phyloP scores from a whole-genome alignment of 2,113 vertebrate genomes.

The Oostethus manadensis region DNA sequence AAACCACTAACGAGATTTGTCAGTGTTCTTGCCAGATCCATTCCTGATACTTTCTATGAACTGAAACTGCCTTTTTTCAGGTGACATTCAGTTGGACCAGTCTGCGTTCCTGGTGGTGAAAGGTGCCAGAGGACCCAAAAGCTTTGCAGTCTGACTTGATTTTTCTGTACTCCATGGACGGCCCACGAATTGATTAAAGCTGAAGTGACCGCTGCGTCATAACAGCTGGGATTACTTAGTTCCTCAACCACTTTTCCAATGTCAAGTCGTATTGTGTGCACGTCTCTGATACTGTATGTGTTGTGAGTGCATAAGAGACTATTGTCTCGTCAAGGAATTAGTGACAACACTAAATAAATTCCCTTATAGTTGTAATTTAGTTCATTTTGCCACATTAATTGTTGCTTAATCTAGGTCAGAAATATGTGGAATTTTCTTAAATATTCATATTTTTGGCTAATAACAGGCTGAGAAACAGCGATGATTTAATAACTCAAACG shows the following conservation, averaged over 20 bases:
- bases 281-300: slow-evolving; percentile 6
- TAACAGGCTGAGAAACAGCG: too few relatives aligned
- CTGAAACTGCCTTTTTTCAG: slow-evolving; percentile 10
- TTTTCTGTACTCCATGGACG: slow-evolving; percentile 40
- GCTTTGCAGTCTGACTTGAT: slow-evolving; percentile 43
- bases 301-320: slow-evolving; percentile 6
- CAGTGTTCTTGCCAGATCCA: slow-evolving; percentile 1
- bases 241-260: slow-evolving; percentile 27
- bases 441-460: too few relatives aligned
- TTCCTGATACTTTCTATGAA: slow-evolving; percentile 15
- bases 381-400: too few relatives aligned
- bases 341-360: too few relatives aligned
- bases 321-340: too few relatives aligned
- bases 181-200: slow-evolving; percentile 52
- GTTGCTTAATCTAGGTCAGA: too few relatives aligned
- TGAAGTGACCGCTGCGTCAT: slow-evolving; percentile 37
- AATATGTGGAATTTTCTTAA: too few relatives aligned
- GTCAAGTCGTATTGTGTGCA: slow-evolving; percentile 19
- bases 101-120: slow-evolving; percentile 18
- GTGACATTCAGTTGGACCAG: slow-evolving; percentile 32
- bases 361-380: too few relatives aligned
- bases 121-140: slow-evolving; percentile 29
- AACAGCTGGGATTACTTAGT: slow-evolving; percentile 58
- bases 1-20: slow-evolving; percentile 9
- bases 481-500: too few relatives aligned